Conservation (phyloP, 64 coral and sea anemone species). For the Hydrozoanthus tunicans region DNA sequence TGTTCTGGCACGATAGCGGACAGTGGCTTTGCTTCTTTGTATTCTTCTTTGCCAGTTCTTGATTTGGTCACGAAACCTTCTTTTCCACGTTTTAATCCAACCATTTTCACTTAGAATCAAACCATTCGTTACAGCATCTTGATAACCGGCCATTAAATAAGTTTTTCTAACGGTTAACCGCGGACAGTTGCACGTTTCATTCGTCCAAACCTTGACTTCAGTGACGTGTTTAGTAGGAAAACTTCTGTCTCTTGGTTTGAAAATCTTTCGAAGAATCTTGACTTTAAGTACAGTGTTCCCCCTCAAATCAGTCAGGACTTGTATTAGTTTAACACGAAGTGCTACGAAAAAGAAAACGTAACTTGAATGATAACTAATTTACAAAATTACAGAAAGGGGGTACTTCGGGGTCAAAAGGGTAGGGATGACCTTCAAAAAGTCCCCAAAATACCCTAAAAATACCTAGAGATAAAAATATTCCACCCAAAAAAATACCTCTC, state of each 20-base stretch:
- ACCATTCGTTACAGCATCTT: background rate
- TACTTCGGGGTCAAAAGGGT: too few relatives aligned
- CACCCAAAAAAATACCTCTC: too few relatives aligned
- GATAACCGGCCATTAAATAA: conserved; percentile 28
- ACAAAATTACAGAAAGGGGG: too few relatives aligned
- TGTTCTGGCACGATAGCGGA: background rate
- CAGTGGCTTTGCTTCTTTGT: background rate
- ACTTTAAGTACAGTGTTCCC: conserved; percentile 2
- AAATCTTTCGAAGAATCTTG: conserved; percentile 28
- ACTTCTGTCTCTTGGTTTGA: background rate
- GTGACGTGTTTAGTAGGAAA: background rate
- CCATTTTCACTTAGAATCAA: conserved; percentile 1
- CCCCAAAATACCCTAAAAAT: too few relatives aligned
- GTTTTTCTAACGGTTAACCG: background rate
- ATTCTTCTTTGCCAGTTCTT: conserved; percentile 36
- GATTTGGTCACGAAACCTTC: background rate
- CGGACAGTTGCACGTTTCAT: background rate
- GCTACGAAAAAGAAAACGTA: background rate
- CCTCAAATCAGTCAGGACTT: background rate
- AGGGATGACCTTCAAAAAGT: too few relatives aligned
- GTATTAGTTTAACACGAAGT: conserved; percentile 15
- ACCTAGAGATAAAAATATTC: too few relatives aligned
- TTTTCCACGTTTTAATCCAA: background rate
- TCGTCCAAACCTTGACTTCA: conserved; percentile 15
- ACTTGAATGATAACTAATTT: too few relatives aligned